These are phyloP conservation scores for Mycteria americana DNA, from an alignment of 2,797 vertebrate species.

Conservation along the genomic window DNA sequence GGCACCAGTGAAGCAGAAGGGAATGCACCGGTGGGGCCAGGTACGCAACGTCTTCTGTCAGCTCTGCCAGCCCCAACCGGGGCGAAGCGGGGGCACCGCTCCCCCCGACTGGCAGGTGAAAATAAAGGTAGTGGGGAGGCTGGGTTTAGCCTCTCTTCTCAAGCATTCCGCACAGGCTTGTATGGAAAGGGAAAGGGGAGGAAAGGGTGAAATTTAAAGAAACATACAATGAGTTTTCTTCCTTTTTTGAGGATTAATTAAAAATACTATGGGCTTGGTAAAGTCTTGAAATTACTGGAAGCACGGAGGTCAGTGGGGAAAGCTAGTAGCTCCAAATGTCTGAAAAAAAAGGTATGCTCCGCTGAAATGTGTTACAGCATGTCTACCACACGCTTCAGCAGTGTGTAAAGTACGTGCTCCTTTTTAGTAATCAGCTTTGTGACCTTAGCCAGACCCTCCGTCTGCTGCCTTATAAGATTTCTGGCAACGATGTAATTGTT, in stretches of 20 bases:
- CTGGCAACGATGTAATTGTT: background rate
- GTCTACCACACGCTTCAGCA: background rate
- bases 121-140: background rate
- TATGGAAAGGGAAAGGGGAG: background rate
- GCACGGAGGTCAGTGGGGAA: background rate
- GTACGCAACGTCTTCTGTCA: background rate
- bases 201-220: background rate
- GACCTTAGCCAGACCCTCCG: background rate
- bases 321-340: background rate
- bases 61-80: accelerated
- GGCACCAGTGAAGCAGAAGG: background rate
- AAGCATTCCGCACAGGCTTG: background rate
- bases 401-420: background rate
- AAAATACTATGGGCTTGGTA: background rate
- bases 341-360: background rate
- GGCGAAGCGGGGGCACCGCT: accelerated
- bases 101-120: accelerated
- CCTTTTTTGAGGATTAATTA: background rate
- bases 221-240: background rate
- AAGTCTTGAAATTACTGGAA: background rate
- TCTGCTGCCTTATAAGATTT: background rate
- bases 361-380: background rate
- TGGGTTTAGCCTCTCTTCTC: background rate
- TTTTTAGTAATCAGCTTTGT: background rate
- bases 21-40: accelerated